Evolutionary conservation across 2,113 vertebrate species (phyloP).

Genomic region (Vireo altiloquus): DNA sequence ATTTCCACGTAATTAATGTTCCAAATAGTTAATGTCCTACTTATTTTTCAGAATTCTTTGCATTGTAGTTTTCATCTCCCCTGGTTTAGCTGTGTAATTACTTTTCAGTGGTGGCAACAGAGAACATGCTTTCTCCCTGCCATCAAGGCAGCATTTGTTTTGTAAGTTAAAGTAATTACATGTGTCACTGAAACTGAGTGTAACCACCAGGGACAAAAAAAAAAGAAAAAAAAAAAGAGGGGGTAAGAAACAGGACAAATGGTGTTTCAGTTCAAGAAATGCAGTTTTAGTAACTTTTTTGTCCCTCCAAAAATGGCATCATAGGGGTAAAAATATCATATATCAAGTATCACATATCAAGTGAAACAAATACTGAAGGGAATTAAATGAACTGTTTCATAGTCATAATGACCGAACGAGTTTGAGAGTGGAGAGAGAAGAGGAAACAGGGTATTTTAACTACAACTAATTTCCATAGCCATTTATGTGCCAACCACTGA

Average conservation of each 20-base stretch:
- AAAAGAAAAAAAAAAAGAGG: not conserved
- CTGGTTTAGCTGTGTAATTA: conserved; percentile 30
- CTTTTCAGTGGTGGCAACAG: not conserved
- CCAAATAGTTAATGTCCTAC: not conserved
- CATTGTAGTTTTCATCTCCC: not conserved
- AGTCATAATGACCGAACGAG: not conserved
- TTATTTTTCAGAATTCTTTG: conserved; percentile 7
- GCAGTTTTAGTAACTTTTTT: not conserved
- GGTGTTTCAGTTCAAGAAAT: not conserved
- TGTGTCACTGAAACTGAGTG: not conserved
- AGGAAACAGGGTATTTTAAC: not conserved
- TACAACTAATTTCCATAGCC: not conserved
- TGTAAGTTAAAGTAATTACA: not conserved
- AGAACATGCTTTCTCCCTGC: not conserved
- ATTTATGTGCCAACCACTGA: not conserved
- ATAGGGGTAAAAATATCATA: not conserved
- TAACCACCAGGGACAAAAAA: not conserved
- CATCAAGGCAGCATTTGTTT: not conserved
- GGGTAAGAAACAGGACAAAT: not conserved
- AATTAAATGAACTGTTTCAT: not conserved
- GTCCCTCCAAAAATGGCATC: not conserved
- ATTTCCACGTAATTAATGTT: not conserved
- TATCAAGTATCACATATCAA: not conserved
- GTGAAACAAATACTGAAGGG: not conserved
- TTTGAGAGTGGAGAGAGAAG: not conserved